phyloP scores from a whole-genome alignment of 2,888 invertebrate genomes.

The Anodontia alba region DNA sequence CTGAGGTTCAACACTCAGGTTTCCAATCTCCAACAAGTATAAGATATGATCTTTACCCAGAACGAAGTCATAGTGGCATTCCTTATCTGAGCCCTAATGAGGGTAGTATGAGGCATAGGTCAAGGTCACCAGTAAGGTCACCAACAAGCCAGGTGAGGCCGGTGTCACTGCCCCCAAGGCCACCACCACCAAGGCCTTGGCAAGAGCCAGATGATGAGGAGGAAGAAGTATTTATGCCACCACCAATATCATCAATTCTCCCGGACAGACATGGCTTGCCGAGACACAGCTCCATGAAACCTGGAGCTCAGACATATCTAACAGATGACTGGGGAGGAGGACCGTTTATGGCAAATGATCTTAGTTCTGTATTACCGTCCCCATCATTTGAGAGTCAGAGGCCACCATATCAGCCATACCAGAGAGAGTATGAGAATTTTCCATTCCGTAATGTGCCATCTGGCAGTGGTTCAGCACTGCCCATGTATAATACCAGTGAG shows the following conservation, averaged over 20 bases:
- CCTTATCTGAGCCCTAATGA: not conserved
- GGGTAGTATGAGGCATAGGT: not conserved
- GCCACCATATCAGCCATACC: conserved; percentile 50
- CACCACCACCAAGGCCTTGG: conserved; percentile 5
- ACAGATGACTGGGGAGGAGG: conserved; percentile 58
- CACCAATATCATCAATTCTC: conserved; percentile 55
- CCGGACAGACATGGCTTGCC: conserved; percentile 69
- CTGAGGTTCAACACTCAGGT: not conserved
- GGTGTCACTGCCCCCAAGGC: not conserved
- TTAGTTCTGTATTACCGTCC: conserved; percentile 80
- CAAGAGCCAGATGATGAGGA: conserved; percentile 62
- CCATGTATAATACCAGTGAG: not conserved
- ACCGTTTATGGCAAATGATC: conserved; percentile 69
- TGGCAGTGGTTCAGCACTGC: not conserved
- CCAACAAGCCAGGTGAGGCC: not conserved
- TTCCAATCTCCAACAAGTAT: not conserved
- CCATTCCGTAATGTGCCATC: conserved; percentile 17
- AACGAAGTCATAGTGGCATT: not conserved
- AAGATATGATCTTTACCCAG: not conserved
- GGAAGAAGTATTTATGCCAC: conserved; percentile 74
- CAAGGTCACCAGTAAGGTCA: conserved; percentile 10
- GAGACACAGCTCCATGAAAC: conserved; percentile 80
- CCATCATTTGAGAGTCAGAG: conserved; percentile 50
- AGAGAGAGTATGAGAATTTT: conserved; percentile 42
- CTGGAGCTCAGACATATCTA: conserved; percentile 72